Base-by-base conservation (phyloP, 2,113 vertebrate species). In the Stigmatopora argus region DNA sequence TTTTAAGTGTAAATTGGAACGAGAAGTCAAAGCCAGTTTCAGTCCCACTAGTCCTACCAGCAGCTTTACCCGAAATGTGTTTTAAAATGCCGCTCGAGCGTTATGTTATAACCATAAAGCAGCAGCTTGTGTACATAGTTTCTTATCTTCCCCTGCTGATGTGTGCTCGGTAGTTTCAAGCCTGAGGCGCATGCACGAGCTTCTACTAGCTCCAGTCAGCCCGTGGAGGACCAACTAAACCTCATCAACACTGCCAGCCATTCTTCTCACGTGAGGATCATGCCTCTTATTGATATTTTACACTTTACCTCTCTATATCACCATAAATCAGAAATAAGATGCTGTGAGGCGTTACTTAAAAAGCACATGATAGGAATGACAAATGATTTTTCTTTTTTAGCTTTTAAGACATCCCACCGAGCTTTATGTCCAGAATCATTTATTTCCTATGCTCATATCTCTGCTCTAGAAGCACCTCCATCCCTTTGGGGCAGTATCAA, bases 101-200 rank as follows among this genome's bases (percentile, higher is more conserved):
- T 83, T 81, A 80, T 80, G 86, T 84, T 85, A 81, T 82, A 78
- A 82, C 81, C 78, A 83, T 86, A 83, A 86, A 73, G 64, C 79
- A 70, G 78, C 83, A 82, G 83, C 83, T 78, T 84, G 86, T 89
- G 87, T 85, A 85, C 83, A 85, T 73, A 85, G 80, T 63, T 74
- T 80, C 83, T 84, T 86, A 87, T 89, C 85, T 84, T 70, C 70
- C 61, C 67, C 69, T 70, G 78, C 51, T 85, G 81, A 77, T 86
- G 87, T 85, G 79, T 83, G 82, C 74, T 70, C 73, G 70, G 69
- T 78, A 74, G 79, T 74, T 73, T 61, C 19, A 72, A 74, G 83
- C 82, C 81, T 69, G n/a, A 74, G 83, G 83, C 77, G 66, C 73
- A 70, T 75, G 74, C 73, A 63, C 67, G 69, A 68, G 73, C 73